A percentile compares a stretch with the other conserved stretches of the same genome.
phyloP scores from a whole-genome alignment of 2,888 invertebrate genomes.

The Proisotoma minuta region DNA sequence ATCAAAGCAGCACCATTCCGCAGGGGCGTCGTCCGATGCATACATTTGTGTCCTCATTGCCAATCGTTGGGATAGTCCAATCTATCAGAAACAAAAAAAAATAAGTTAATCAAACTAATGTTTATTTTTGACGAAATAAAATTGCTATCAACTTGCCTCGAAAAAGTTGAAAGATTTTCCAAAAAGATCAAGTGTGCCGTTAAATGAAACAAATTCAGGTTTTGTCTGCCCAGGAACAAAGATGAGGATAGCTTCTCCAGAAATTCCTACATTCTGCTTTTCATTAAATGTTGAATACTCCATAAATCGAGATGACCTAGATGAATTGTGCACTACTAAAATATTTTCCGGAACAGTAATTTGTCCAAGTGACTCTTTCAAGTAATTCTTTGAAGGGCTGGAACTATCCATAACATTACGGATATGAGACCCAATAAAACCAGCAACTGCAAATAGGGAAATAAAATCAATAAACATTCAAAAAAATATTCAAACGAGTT shows the following conservation, averaged over 20 bases:
- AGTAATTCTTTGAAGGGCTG: conserved; percentile 22
- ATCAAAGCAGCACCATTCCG: neutral
- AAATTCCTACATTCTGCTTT: conserved; percentile 20
- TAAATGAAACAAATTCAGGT: conserved; percentile 12
- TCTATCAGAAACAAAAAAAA: neutral
- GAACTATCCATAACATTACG: conserved; percentile 17
- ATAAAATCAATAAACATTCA: neutral
- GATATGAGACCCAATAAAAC: conserved; percentile 26
- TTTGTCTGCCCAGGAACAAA: neutral
- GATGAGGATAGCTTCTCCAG: conserved; percentile 4
- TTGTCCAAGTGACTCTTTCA: neutral
- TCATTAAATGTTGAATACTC: conserved; percentile 21
- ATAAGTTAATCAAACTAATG: neutral
- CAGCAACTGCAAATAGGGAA: neutral
- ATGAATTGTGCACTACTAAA: neutral
- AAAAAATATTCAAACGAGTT: neutral
- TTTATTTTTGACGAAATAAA: neutral
- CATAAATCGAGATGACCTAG: conserved; percentile 1
- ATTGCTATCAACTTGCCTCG: conserved; percentile 7
- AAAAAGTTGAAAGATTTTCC: conserved; percentile 27
- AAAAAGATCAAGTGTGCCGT: conserved; percentile 16
- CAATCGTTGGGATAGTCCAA: neutral
- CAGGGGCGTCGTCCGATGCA: neutral
- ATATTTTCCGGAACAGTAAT: conserved; percentile 9
- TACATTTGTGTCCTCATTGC: neutral